Base-by-base conservation (phyloP, 2,113 vertebrate species). In the Caloenas nicobarica region DNA sequence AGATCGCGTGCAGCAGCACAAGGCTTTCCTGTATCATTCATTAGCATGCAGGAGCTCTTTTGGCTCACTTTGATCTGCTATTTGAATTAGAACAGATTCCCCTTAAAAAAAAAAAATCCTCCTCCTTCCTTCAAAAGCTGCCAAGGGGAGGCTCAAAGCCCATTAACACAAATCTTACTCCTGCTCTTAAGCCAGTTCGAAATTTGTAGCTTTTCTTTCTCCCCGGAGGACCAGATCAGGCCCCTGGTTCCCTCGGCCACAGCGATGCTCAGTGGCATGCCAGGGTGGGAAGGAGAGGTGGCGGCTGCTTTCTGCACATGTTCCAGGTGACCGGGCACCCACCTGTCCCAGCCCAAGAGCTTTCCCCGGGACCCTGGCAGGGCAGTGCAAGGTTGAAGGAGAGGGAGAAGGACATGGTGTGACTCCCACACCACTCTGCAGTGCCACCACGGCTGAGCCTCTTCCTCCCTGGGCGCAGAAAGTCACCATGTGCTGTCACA, bases 221-320 rank as follows among this genome's bases (percentile, higher is more conserved):
- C 60, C 18, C 14, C 11, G 25, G 38, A 71, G 18, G 22, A 64
- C 24, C 25, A 25, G 8, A 33, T 51, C 17, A 76, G 29, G 24
- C 33, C 34, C 24, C 56, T 1, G 0, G 21, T 60, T 53, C 24
- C 21, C 16, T 24, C 1, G 0, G 31, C 46, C 66, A 16, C 51
- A 14, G 38, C 22, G 16, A 42, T 15, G 24, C 36, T 57, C 38
- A 3, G 23, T 2, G 0, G 23, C 7, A 25, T 48, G 13, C 6
- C 21, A 26, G 8, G 11, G 19, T 42, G 31, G 46, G 50, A 86
- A 48, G 38, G 11, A 77, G 21, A 66, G 12, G 22, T 24, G 4
- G 19, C 18, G 61, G 50, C 28, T 0, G 2, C 54, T 68, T 51
- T 57, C 83, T 36, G 22, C 3, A 0, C 8, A 1, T 19, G 9